A percentile compares a stretch with the other conserved stretches of the same genome.
Evolutionary conservation across 2,888 invertebrate genomes (phyloP).

Genomic region (Parnassius smintheus): DNA sequence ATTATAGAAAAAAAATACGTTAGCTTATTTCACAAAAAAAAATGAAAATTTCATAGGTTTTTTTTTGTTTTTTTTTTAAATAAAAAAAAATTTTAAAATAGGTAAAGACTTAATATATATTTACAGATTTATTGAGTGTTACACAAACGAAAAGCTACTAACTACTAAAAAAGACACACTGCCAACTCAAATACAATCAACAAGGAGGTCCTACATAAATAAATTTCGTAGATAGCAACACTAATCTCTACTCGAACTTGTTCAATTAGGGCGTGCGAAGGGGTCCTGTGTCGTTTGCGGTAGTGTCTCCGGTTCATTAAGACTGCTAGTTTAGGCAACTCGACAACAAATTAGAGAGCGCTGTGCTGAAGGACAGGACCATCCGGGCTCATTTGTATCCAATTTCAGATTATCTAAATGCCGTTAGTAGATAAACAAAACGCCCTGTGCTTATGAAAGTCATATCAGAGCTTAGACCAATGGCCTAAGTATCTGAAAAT

Average conservation of each 20-base stretch:
- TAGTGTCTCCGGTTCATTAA: conserved; percentile 24
- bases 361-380: conserved; percentile 7
- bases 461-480: conserved; percentile 4
- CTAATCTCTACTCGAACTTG: conserved; percentile 23
- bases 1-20: no score
- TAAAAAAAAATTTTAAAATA: no score
- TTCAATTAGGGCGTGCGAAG: conserved; percentile 22
- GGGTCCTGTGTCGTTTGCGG: conserved; percentile 23
- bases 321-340: conserved; percentile 10
- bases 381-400: conserved; percentile 23
- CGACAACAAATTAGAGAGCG: conserved; percentile 21
- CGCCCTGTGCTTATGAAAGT: conserved; percentile 13
- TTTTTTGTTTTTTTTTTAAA: no score
- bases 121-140: no score
- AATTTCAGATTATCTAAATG: conserved; percentile 26
- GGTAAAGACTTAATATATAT: no score
- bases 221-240: conserved; percentile 6
- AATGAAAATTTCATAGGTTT: no score
- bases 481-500: conserved; percentile 6
- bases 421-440: conserved; percentile 22
- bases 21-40: no score
- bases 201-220: conserved; percentile 8
- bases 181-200: conserved; percentile 7
- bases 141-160: background rate
- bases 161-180: conserved; percentile 4